Percentiles rank a stretch among this genome's conserved stretches.
Conservation (phyloP, 1,140 invertebrate genomes). For the Sitodiplosis mosellana region DNA sequence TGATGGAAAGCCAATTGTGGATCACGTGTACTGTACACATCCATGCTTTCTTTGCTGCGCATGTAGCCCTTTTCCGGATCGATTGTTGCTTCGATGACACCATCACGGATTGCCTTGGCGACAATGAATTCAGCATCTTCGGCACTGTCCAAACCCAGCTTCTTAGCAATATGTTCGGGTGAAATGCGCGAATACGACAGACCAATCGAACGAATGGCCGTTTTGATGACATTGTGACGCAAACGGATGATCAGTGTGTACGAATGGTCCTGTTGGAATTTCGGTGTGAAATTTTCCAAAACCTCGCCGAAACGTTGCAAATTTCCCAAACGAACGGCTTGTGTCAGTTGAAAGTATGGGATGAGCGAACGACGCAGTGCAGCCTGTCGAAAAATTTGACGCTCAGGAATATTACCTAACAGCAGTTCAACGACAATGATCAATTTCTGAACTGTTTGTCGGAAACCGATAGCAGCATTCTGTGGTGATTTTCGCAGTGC, state of each 20-base stretch:
- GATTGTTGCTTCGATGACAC: conserved; percentile 93
- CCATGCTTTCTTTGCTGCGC: conserved; percentile 90
- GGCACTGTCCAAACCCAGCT: conserved; percentile 80
- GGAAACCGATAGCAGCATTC: conserved; percentile 92
- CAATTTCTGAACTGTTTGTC: conserved; percentile 93
- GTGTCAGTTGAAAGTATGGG: conserved; percentile 94
- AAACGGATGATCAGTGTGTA: conserved; percentile 87
- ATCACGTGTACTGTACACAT: conserved; percentile 94
- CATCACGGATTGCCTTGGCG: conserved; percentile 97
- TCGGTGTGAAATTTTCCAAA: conserved; percentile 70
- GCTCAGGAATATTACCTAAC: conserved; percentile 92
- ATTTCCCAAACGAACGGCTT: conserved; percentile 91
- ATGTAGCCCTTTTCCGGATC: conserved; percentile 93
- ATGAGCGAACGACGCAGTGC: conserved; percentile 68
- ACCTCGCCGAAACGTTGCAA: conserved; percentile 87
- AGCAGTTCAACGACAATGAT: conserved; percentile 91
- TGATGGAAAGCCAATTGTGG: conserved; percentile 95
- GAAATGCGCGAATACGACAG: conserved; percentile 94
- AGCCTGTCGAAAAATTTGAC: conserved; percentile 73
- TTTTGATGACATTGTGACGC: conserved; percentile 98
- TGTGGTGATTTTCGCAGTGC: conserved; percentile 92
- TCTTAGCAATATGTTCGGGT: conserved; percentile 81
- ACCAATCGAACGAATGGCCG: conserved; percentile 91
- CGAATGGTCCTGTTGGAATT: conserved; percentile 79
- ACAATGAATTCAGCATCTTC: conserved; percentile 99